Evolutionary conservation across 2,888 invertebrate genomes (phyloP).

Genomic region (Ligdia adustata): DNA sequence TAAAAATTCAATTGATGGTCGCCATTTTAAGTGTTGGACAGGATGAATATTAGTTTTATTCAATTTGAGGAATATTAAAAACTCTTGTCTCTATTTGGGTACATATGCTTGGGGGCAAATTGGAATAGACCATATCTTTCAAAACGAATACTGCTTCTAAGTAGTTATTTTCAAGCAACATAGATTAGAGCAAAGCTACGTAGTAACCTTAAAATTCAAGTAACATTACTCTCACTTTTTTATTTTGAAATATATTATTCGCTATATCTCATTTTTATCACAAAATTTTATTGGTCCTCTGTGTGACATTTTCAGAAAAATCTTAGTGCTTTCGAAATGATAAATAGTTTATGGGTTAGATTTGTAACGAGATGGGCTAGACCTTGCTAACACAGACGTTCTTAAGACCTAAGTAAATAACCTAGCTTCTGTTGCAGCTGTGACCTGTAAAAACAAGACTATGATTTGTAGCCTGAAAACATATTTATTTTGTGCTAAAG

Average conservation of each 20-base stretch:
- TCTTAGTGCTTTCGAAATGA: conserved; percentile 8
- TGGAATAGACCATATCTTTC: too few species aligned
- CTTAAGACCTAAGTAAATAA: conserved; percentile 12
- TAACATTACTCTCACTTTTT: too few species aligned
- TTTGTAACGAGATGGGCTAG: neutral
- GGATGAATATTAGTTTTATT: too few species aligned
- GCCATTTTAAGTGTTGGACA: too few species aligned
- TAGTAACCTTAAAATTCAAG: too few species aligned
- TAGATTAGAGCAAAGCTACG: too few species aligned
- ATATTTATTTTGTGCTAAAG: neutral
- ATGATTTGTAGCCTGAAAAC: neutral
- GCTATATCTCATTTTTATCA: conserved; percentile 8
- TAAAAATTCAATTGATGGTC: too few species aligned
- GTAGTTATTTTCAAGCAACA: too few species aligned
- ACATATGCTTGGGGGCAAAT: too few species aligned
- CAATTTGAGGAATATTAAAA: too few species aligned
- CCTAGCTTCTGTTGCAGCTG: conserved; percentile 7
- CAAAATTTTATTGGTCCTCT: conserved; percentile 2
- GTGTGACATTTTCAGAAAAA: conserved; percentile 10
- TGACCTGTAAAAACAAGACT: conserved; percentile 5
- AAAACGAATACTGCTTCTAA: too few species aligned
- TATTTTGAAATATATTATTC: neutral
- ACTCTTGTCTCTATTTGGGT: too few species aligned
- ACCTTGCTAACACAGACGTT: neutral
- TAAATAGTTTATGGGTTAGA: conserved; percentile 14